Evolutionary conservation across 2,888 invertebrate species (phyloP), one percentile per base, ranked within the genome.

Genomic region (Gari tellinella): DNA sequence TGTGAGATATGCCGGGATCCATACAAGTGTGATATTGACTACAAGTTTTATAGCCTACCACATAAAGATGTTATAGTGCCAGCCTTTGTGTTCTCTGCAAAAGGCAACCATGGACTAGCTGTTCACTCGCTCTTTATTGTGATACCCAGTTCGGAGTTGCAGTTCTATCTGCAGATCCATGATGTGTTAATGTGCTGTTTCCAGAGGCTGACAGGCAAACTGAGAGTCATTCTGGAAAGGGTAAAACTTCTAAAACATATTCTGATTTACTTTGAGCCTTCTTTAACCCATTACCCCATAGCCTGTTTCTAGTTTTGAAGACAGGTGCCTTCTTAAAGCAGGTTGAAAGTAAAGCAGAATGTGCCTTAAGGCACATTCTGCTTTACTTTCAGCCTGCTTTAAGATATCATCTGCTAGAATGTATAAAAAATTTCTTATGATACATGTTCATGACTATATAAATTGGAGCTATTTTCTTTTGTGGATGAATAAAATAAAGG

Each of bases 1-100:
- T 89, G 90, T 43, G 91, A 91, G 67, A 90, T 91, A 15, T 90
- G 89, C 69, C 80, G 89, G 5, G 88, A 90, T 65, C 81, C 87
- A n/a, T 58, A 78, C 17, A 85, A 84, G 26, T 80, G 86, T 49
- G 76, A 81, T 52, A 84, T 89, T 45, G 90, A 91, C 72, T 86
- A 84, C 58, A 90, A 90, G 64, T 88, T 90, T 58, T 89, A 85
- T 69, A 84, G 86, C 56, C 81, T 90, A 52, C 81, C 86, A 10
- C 88, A 90, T 40, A 86, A 85, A 62, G 84, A 83, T 8, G 73
- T 90, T 5, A 77, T 89, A 5, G 83, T 90, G 14, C 85, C 89
- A 19, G 82, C 89, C 10, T 90, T 89, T 75, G 81, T 91, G 45
- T 91, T 91, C 75, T 87, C 89, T 46, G 90, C 89, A 0, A 80